Evolutionary conservation across 2,113 vertebrate species (phyloP), one percentile per base, ranked within the genome.

Genomic region (Coturnix japonica): DNA sequence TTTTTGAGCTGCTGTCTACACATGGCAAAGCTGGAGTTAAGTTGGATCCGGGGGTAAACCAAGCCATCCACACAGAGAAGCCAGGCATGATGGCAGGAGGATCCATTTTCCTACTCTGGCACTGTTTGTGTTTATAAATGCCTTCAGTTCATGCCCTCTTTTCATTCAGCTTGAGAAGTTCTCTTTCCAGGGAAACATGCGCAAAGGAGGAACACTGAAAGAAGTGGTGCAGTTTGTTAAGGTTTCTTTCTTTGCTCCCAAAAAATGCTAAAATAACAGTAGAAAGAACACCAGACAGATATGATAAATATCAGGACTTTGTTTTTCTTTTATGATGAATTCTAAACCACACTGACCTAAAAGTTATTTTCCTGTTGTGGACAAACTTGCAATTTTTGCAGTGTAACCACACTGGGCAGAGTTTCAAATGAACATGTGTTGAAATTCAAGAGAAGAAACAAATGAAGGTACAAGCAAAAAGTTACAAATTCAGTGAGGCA

Each of bases 1-100:
- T 92, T 96, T 95, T 96, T 78, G 72, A 95, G 90, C 66, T 92
- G 88, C 73, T 92, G 87, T 95, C 91, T 94, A 89, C 28, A 87
- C 81, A 84, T n/a, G 67, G 74, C 81, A 54, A 89, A 91, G 87
- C 30, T 86, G 49, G 65, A 83, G 81, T 91, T 83, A 89, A 73
- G 70, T 57, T 93, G 25, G 85, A 91, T 96, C 37, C 41, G 51
- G 73, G 59, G 22, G 87, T 53, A 95, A 93, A 76, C 65, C 93
- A 90, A 94, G 59, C 70, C 75, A 93, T 93, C 86, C 85, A 89
- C 76, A 69, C 7, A 74, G 54, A 84, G 28, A 4, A 88, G 81
- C 12, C 74, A 72, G 87, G 92, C 18, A 14, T 30, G 30, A 77
- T 88, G 65, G 56, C n/a, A 85, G 60, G 33, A 90, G 13, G 49